phyloP scores from a whole-genome alignment of 2,888 invertebrate genomes.

The Lacanobia oleracea region DNA sequence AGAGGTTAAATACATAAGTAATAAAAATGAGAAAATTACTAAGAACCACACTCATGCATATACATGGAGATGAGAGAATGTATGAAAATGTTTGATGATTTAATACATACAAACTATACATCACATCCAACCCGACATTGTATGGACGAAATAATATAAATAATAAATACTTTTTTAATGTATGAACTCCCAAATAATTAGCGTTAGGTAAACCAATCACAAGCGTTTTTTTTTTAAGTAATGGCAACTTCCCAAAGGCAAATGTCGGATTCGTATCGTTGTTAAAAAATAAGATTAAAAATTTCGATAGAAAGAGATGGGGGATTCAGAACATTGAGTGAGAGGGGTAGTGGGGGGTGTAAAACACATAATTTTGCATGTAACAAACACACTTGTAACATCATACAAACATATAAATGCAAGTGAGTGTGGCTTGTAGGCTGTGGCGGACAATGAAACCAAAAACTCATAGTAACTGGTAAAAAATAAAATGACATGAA shows the following conservation, averaged over 20 bases:
- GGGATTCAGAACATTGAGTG: constrained; percentile 68
- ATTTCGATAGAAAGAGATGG: constrained; percentile 44
- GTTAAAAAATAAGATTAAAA: constrained; percentile 59
- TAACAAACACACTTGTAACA: constrained; percentile 70
- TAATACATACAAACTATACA: constrained; percentile 74
- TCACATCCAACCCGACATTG: constrained; percentile 87
- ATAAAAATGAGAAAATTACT: constrained; percentile 69
- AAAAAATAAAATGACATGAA: constrained; percentile 59
- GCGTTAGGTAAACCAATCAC: constrained; percentile 90
- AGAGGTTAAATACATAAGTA: constrained; percentile 52
- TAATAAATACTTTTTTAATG: constrained; percentile 33
- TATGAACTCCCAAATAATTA: constrained; percentile 75
- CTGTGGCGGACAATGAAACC: constrained; percentile 82
- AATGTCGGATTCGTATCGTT: constrained; percentile 86
- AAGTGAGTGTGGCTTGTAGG: constrained; percentile 89
- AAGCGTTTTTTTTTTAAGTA: constrained; percentile 81
- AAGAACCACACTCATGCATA: constrained; percentile 90
- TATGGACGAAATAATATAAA: constrained; percentile 65
- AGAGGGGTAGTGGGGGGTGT: constrained; percentile 57
- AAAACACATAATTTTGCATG: constrained; percentile 61
- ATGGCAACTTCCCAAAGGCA: constrained; percentile 88
- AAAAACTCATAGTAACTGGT: constrained; percentile 63
- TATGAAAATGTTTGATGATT: constrained; percentile 71
- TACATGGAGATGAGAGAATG: constrained; percentile 77
- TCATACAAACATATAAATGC: constrained; percentile 85